Evolutionary conservation across 2,888 invertebrate species (phyloP), one percentile per base, ranked within the genome.

Genomic region (Caenorhabditis parvicauda): DNA sequence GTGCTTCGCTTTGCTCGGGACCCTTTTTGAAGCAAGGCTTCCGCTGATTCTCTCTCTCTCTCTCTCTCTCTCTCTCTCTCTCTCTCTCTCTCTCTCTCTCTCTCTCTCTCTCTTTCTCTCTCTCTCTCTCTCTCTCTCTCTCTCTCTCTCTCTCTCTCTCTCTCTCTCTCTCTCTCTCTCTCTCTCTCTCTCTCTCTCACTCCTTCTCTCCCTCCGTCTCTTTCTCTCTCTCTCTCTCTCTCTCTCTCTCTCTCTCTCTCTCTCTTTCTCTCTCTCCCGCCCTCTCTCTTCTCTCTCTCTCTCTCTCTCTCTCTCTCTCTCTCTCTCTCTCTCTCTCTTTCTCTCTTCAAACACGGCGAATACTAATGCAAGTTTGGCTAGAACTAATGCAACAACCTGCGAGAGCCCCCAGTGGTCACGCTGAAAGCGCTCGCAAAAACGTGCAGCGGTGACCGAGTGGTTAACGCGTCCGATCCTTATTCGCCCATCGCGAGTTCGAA

Each of bases 201-300:
- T 19, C 17, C 29, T 38, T 41, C 28, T n/a, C 25, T 14, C 28
- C 28, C 22, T 28, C 29, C 19, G 22, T 45, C 45, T 14, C 32
- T 28, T 14, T 35, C 37, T 35, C 43, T 42, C 32, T 57, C 41
- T 41, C n/a, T 38, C 42, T 24, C 25, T 45, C 27, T 38, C 41
- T 19, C 29, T 22, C 39, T 32, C 25, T 17, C 27, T 42, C 53
- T 46, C 47, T 52, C 43, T 45, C 37, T 43, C 44, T 51, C 44
- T 43, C 43, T 41, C 46, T 50, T 54, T 49, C 4, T 35, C 38
- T 3, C 37, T 37, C 39, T 24, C 19, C 21, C 27, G 32, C 32
- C 19, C 7, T 28, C 28, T 45, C 28, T 29, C 22, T n/a, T 39
- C 41, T 25, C 22, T 27, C 50, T 2, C 21, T 24, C 25, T 29